phyloP scores from a whole-genome alignment of 1,140 invertebrate genomes.

The Zaprionus nigranus region DNA sequence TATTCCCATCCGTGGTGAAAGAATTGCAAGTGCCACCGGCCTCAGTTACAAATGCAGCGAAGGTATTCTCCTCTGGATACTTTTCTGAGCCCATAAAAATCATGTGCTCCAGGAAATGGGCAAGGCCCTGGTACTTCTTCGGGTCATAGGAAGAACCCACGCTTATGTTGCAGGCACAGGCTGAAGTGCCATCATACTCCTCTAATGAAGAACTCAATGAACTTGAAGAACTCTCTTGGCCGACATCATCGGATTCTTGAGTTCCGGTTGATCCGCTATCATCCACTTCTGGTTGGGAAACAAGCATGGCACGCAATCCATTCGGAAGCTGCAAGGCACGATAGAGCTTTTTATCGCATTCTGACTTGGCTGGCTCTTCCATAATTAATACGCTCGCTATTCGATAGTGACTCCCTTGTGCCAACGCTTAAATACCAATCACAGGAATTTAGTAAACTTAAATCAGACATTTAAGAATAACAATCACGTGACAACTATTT shows the following conservation, averaged over 20 bases:
- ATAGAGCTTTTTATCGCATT: slow-evolving; percentile 53
- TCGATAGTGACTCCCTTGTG: slow-evolving; percentile 17
- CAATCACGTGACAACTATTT: slow-evolving; percentile 65
- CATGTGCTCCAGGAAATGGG: slow-evolving; percentile 98
- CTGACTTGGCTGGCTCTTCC: slow-evolving; percentile 59
- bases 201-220: slow-evolving; percentile 30
- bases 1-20: slow-evolving; percentile 93
- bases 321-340: slow-evolving; percentile 47
- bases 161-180: slow-evolving; percentile 88
- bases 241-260: too few species aligned
- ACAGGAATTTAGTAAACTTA: slow-evolving; percentile 29
- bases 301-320: slow-evolving; percentile 56
- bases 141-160: slow-evolving; percentile 90
- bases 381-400: neutral
- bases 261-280: neutral
- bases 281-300: slow-evolving; percentile 38
- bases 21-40: slow-evolving; percentile 93
- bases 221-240: neutral
- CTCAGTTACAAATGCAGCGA: slow-evolving; percentile 92
- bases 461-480: slow-evolving; percentile 57
- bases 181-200: slow-evolving; percentile 86
- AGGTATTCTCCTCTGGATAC: slow-evolving; percentile 93
- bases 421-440: slow-evolving; percentile 24
- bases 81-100: slow-evolving; percentile 96
- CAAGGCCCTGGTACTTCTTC: slow-evolving; percentile 91